These are phyloP conservation scores for Tipula lateralis DNA, from an alignment of 2,888 invertebrate genomes.

Conservation along the genomic window DNA sequence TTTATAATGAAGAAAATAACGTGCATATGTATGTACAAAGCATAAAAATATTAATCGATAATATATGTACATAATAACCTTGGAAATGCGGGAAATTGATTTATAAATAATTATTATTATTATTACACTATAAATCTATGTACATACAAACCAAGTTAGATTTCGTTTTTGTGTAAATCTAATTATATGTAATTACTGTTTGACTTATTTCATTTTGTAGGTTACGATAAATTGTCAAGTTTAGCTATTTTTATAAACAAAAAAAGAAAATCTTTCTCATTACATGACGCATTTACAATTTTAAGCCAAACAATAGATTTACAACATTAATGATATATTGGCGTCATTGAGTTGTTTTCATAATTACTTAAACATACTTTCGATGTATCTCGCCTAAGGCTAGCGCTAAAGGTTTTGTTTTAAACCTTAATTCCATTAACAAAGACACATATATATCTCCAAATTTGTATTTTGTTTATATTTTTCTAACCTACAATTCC, in stretches of 20 bases:
- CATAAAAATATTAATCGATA: background rate
- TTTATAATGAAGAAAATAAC: background rate
- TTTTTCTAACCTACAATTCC: background rate
- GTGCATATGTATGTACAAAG: background rate
- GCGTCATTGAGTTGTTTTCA: background rate
- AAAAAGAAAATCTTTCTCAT: background rate
- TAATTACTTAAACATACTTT: background rate
- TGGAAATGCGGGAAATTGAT: slow-evolving; percentile 13
- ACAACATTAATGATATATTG: background rate
- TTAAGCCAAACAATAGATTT: background rate
- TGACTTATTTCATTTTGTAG: background rate
- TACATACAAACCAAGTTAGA: background rate
- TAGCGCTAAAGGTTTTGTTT: background rate
- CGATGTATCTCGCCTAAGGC: background rate
- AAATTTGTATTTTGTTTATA: background rate
- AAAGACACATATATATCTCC: background rate
- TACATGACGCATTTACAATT: background rate
- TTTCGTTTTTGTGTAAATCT: background rate
- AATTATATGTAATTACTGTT: background rate
- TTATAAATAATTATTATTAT: background rate
- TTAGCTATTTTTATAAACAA: background rate
- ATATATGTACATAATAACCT: background rate
- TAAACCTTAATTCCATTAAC: too few species aligned
- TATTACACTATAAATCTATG: background rate
- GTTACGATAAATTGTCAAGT: background rate